phyloP scores from a whole-genome alignment of 2,888 invertebrate genomes.

The Apoda limacodes region DNA sequence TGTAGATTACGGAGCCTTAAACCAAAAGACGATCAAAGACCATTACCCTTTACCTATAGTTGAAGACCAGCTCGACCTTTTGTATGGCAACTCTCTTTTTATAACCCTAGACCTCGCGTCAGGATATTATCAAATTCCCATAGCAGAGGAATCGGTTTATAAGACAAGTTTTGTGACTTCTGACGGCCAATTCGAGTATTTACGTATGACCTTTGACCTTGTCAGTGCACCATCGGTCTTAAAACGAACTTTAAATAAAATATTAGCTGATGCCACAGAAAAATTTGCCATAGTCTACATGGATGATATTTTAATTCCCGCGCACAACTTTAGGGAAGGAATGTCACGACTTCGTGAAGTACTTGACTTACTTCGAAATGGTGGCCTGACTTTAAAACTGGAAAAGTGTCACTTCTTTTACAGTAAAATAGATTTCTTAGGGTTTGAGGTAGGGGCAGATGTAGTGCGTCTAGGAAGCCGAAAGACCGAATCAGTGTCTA shows the following conservation, averaged over 20 bases:
- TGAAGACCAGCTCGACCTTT: too few species aligned
- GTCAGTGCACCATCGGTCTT: slow-evolving; percentile 34
- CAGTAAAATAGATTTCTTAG: slow-evolving; percentile 21
- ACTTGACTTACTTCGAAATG: too few species aligned
- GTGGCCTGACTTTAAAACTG: too few species aligned
- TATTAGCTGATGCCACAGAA: slow-evolving; percentile 16
- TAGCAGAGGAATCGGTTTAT: slow-evolving; percentile 20
- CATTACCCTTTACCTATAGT: slow-evolving; percentile 20
- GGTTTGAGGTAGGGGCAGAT: slow-evolving; percentile 18
- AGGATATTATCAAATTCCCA: slow-evolving; percentile 10
- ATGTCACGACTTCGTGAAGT: too few species aligned
- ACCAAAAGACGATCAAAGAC: slow-evolving; percentile 25
- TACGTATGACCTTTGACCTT: slow-evolving; percentile 35
- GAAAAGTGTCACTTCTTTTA: too few species aligned
- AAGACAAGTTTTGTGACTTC: slow-evolving; percentile 36
- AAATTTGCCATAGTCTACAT: slow-evolving; percentile 16
- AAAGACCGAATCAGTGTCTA: slow-evolving; percentile 19
- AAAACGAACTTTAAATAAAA: slow-evolving; percentile 28
- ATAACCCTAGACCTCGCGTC: slow-evolving; percentile 11
- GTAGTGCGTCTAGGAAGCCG: slow-evolving; percentile 20
- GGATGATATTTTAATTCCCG: slow-evolving; percentile 19
- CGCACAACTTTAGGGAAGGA: too few species aligned
- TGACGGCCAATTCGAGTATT: slow-evolving; percentile 33
- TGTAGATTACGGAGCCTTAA: slow-evolving; percentile 21
- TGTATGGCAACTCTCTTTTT: slow-evolving; percentile 12